These are phyloP conservation scores for Anguilla megastoma DNA, from an alignment of 2,797 vertebrate species.

Conservation along the genomic window DNA sequence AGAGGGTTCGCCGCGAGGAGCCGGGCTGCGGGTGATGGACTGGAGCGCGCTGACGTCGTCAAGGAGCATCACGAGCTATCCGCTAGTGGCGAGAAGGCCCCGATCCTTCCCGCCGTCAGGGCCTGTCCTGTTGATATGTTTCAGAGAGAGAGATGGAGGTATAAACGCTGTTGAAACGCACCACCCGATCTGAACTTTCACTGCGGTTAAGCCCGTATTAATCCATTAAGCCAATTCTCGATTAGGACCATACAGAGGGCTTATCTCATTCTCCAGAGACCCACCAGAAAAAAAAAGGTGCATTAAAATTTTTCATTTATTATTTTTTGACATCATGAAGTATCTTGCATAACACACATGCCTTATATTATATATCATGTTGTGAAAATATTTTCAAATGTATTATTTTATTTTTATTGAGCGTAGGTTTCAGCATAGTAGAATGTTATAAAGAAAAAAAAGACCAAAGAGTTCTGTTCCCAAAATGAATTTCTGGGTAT, in stretches of 20 bases:
- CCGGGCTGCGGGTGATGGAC: neutral
- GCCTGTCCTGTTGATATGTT: neutral
- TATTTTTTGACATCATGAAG: neutral
- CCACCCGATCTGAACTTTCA: neutral
- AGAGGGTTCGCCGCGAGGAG: neutral
- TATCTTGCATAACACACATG: neutral
- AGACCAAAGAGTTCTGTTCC: neutral
- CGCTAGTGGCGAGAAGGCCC: neutral
- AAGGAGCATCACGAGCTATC: neutral
- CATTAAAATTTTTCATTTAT: too few species aligned
- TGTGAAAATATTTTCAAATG: neutral
- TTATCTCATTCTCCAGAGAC: neutral
- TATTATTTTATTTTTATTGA: neutral
- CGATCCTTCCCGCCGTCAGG: neutral
- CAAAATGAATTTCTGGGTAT: neutral
- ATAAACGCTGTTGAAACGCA: neutral
- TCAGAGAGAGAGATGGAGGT: neutral
- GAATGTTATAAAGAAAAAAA: neutral
- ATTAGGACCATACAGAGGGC: neutral
- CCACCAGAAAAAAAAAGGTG: neutral
- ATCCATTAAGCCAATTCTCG: neutral
- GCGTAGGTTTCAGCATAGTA: neutral
- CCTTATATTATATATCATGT: neutral
- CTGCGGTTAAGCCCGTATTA: neutral
- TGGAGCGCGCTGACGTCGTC: neutral